Conservation (phyloP, 2,888 invertebrate species). For the Hermaeophaga mercurialis region DNA sequence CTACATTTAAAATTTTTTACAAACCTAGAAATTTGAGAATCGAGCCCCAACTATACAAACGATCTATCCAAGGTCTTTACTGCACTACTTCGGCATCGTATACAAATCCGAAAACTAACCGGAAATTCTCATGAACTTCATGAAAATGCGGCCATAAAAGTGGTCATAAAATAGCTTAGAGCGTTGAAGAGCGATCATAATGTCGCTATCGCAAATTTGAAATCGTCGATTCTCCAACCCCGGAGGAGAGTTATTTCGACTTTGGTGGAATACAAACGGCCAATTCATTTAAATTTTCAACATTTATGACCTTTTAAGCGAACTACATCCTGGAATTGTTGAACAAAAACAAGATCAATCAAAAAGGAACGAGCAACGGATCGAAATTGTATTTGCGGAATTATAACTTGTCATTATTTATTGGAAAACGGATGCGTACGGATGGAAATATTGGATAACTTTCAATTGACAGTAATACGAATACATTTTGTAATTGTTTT, state of each 20-base stretch:
- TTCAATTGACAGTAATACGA: no score
- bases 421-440: no score
- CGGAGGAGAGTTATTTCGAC: slow-evolving; percentile 30
- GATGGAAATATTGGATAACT: no score
- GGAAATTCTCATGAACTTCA: neutral
- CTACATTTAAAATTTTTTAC: no score
- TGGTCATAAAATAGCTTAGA: slow-evolving; percentile 34
- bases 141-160: slow-evolving; percentile 34
- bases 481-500: no score
- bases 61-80: no score
- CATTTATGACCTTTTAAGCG: slow-evolving; percentile 31
- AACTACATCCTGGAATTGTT: slow-evolving; percentile 26
- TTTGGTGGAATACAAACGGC: slow-evolving; percentile 40
- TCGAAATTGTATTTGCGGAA: no score
- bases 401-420: no score
- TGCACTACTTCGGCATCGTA: no score
- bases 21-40: no score
- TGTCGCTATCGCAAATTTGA: slow-evolving; percentile 39
- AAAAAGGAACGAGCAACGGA: neutral
- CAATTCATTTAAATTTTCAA: slow-evolving; percentile 42
- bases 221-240: slow-evolving; percentile 37
- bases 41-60: no score
- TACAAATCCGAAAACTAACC: slow-evolving; percentile 13
- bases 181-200: slow-evolving; percentile 37
- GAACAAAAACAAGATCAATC: slow-evolving; percentile 22